Evolutionary conservation across 2,888 invertebrate genomes (phyloP).

Genomic region (Andrena bucephala): DNA sequence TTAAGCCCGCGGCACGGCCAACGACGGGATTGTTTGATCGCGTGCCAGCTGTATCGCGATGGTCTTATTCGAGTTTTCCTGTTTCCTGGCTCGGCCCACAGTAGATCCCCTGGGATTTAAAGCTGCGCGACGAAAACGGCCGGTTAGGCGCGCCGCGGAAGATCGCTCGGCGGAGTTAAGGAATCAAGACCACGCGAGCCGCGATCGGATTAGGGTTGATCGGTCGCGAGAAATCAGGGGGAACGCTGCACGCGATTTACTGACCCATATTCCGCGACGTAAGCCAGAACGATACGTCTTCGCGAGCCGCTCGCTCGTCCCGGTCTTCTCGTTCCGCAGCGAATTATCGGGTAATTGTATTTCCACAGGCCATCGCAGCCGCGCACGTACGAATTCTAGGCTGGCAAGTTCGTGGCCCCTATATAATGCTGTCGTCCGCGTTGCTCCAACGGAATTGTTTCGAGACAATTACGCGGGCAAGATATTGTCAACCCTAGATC

Average conservation of each 20-base stretch:
- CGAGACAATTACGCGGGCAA: not conserved
- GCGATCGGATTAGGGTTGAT: slow-evolving; percentile 45
- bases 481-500: not conserved
- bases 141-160: slow-evolving; percentile 42
- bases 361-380: slow-evolving; percentile 1
- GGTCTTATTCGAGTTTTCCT: slow-evolving; percentile 61
- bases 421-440: not conserved
- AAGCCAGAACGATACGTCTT: slow-evolving; percentile 30
- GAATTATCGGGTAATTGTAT: slow-evolving; percentile 52
- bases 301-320: not conserved
- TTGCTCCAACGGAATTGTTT: not conserved
- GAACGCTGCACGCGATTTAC: slow-evolving; percentile 46
- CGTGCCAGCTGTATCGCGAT: slow-evolving; percentile 65
- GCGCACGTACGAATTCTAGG: slow-evolving; percentile 11
- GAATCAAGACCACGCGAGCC: slow-evolving; percentile 56
- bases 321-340: slow-evolving; percentile 14
- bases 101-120: slow-evolving; percentile 49
- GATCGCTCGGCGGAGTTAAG: slow-evolving; percentile 63
- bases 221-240: slow-evolving; percentile 28
- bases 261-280: slow-evolving; percentile 52
- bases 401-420: slow-evolving; percentile 1
- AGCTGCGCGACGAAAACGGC: slow-evolving; percentile 39
- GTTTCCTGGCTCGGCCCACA: slow-evolving; percentile 31
- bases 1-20: slow-evolving; percentile 13
- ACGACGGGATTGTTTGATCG: slow-evolving; percentile 60